phyloP scores from a whole-genome alignment of 2,113 vertebrate species.

The Verasper variegatus region DNA sequence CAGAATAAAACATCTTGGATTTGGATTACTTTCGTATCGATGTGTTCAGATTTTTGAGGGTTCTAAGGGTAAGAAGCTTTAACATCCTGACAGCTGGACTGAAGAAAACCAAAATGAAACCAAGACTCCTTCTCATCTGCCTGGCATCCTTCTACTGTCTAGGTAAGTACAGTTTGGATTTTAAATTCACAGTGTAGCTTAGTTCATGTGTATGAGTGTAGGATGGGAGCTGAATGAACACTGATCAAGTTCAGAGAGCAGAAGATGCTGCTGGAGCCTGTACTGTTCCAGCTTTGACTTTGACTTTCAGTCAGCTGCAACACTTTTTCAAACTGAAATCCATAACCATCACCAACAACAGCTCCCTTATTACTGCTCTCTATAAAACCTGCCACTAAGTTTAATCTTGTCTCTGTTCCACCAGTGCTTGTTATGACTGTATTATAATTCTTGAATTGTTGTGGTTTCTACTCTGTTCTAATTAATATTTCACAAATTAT shows the following conservation, averaged over 20 bases:
- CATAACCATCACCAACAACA: background rate
- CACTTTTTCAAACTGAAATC: background rate
- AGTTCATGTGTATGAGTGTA: background rate
- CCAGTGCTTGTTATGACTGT: background rate
- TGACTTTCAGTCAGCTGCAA: constrained; percentile 1
- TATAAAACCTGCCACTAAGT: background rate
- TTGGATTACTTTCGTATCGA: constrained; percentile 35
- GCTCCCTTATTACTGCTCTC: background rate
- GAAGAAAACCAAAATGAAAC: constrained; percentile 74
- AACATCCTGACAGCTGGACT: constrained; percentile 1
- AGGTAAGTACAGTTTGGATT: constrained; percentile 72
- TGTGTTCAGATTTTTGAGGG: constrained; percentile 19
- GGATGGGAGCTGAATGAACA: background rate
- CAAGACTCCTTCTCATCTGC: constrained; percentile 59
- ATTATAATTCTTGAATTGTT: too few species aligned
- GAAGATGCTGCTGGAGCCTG: background rate
- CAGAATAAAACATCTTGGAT: background rate
- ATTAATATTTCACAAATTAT: background rate
- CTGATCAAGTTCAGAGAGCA: background rate
- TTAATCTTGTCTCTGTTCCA: background rate
- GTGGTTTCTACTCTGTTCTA: background rate
- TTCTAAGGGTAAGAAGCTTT: constrained; percentile 32
- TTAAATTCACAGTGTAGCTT: background rate
- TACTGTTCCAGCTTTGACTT: constrained; percentile 8
- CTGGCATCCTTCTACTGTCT: constrained; percentile 61